Conservation (phyloP, 1,140 invertebrate species). For the Papilio aristodemus region DNA sequence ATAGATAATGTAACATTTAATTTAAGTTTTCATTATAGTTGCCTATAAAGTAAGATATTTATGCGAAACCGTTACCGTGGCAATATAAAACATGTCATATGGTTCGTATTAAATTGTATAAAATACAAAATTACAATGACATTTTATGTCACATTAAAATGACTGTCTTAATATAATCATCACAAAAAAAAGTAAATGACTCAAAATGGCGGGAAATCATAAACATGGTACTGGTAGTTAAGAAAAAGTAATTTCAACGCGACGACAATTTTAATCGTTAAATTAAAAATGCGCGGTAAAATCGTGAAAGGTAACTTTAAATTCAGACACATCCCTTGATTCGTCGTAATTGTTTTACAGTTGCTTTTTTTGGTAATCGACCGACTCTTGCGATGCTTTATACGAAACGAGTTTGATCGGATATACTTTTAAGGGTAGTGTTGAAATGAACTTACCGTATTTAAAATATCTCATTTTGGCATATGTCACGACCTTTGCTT, state of each 20-base stretch:
- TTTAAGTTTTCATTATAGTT: neutral
- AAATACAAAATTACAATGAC: neutral
- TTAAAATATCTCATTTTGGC: conserved; percentile 25
- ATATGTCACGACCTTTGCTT: conserved; percentile 19
- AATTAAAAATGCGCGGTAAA: conserved; percentile 22
- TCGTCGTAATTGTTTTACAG: conserved; percentile 20
- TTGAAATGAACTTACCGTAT: conserved; percentile 23
- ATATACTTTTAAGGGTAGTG: conserved; percentile 19
- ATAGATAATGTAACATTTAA: neutral
- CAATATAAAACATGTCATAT: too few species aligned
- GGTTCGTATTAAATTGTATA: too few species aligned
- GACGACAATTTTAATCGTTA: conserved; percentile 22
- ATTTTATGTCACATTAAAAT: conserved; percentile 1
- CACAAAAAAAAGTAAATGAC: neutral
- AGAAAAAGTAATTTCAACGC: conserved; percentile 18
- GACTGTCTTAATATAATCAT: neutral
- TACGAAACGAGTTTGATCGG: neutral
- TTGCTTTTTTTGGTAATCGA: conserved; percentile 12
- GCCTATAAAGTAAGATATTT: neutral
- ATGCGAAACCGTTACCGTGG: too few species aligned
- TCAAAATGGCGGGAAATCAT: conserved; percentile 21
- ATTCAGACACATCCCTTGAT: conserved; percentile 9
- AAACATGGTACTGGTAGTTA: conserved; percentile 9
- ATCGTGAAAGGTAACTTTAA: conserved; percentile 3
- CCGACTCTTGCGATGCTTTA: conserved; percentile 2